These are phyloP conservation scores for Tetramorium bicarinatum DNA, from an alignment of 2,888 invertebrate genomes.

Conservation along the genomic window DNA sequence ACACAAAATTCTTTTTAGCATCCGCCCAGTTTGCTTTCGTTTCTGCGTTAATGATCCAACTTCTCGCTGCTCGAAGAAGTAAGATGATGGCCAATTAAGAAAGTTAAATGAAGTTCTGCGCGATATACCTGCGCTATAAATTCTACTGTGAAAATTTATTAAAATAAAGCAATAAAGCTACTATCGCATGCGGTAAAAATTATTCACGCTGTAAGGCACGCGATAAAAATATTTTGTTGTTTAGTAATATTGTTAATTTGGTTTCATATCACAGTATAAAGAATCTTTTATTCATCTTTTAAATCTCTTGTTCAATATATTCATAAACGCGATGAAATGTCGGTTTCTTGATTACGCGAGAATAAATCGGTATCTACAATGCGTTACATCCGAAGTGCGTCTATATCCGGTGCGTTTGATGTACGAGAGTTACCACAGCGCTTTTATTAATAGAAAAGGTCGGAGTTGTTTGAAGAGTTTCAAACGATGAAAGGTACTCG, in stretches of 20 bases:
- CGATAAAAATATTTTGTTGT: background rate
- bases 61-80: slow-evolving; percentile 30
- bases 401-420: slow-evolving; percentile 50
- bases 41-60: slow-evolving; percentile 45
- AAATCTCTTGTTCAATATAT: background rate
- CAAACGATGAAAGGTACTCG: slow-evolving; percentile 63
- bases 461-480: slow-evolving; percentile 66
- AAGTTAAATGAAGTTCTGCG: slow-evolving; percentile 49
- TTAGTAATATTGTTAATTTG: background rate
- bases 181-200: background rate
- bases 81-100: slow-evolving; percentile 47
- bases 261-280: background rate
- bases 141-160: slow-evolving; percentile 4
- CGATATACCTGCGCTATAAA: slow-evolving; percentile 9
- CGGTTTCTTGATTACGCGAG: background rate
- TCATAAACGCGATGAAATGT: slow-evolving; percentile 1
- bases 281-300: background rate
- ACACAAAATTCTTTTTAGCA: slow-evolving; percentile 30
- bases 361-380: slow-evolving; percentile 21
- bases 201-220: background rate
- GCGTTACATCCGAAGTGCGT: slow-evolving; percentile 40
- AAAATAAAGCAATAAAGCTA: slow-evolving; percentile 1
- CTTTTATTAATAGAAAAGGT: slow-evolving; percentile 68
- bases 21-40: slow-evolving; percentile 16
- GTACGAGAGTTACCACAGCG: slow-evolving; percentile 34